Conservation (phyloP, 2,888 invertebrate species). For the Xestia sexstrigata region DNA sequence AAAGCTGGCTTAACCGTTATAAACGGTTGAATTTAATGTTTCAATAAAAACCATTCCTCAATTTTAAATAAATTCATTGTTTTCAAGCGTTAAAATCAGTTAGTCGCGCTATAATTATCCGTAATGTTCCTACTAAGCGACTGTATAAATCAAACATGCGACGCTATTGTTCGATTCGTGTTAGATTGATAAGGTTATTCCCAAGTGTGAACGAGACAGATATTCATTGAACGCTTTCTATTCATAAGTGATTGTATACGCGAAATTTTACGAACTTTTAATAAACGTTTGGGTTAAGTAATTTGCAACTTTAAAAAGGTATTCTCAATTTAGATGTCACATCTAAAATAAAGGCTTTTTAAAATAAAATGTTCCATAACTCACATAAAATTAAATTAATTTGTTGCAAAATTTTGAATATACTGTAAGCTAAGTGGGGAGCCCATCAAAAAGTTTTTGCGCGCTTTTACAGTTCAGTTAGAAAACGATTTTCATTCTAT, state of each 20-base stretch:
- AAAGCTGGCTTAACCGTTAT: not conserved
- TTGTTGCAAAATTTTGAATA: constrained; percentile 68
- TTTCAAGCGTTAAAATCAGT: constrained; percentile 80
- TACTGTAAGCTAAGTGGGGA: constrained; percentile 75
- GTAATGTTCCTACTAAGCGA: constrained; percentile 91
- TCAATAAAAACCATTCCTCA: constrained; percentile 35
- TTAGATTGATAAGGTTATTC: constrained; percentile 90
- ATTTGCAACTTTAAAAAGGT: constrained; percentile 17
- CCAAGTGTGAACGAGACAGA: constrained; percentile 89
- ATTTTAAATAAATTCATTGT: constrained; percentile 50
- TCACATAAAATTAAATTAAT: constrained; percentile 14
- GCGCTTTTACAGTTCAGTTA: constrained; percentile 81
- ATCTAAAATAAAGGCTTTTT: not conserved
- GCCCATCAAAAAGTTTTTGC: constrained; percentile 85
- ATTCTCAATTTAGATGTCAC: not conserved
- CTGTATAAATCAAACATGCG: constrained; percentile 91
- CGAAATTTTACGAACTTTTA: constrained; percentile 70
- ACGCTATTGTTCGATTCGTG: constrained; percentile 90
- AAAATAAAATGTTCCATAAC: not conserved
- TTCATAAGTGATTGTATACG: constrained; percentile 85
- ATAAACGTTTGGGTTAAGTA: constrained; percentile 29
- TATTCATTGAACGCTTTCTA: constrained; percentile 86
- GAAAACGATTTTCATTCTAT: constrained; percentile 84
- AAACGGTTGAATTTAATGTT: constrained; percentile 20
- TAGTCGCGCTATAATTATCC: constrained; percentile 88